phyloP scores from a whole-genome alignment of 2,113 vertebrate species.

The Rhipidura dahli region DNA sequence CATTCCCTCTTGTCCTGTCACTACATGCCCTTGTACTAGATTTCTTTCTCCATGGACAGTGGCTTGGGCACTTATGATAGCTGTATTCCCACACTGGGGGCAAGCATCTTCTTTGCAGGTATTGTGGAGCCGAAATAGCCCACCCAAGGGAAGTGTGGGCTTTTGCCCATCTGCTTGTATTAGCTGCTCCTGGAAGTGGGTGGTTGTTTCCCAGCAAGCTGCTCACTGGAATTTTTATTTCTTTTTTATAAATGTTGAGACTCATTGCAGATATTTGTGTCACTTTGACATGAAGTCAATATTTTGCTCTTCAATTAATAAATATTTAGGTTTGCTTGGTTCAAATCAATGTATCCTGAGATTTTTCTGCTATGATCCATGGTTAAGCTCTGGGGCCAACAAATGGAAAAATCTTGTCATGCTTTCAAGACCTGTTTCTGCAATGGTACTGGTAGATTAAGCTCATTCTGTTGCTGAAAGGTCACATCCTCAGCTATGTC shows the following conservation, averaged over 20 bases:
- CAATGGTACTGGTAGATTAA: background rate
- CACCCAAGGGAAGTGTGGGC: background rate
- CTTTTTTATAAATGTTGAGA: background rate
- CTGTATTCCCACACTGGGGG: background rate
- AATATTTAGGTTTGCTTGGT: background rate
- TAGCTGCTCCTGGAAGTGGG: background rate
- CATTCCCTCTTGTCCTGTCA: background rate
- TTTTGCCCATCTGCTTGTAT: background rate
- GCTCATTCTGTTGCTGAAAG: background rate
- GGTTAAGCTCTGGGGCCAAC: background rate
- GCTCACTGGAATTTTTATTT: background rate
- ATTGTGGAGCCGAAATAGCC: background rate
- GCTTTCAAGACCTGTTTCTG: background rate
- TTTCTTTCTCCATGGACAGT: background rate
- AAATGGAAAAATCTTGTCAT: background rate
- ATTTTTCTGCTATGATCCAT: background rate
- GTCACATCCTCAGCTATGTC: background rate
- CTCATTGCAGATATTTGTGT: background rate
- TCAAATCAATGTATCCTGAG: background rate
- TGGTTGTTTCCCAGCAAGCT: background rate
- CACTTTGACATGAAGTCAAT: background rate
- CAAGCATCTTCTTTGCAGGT: background rate
- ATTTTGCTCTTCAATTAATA: constrained; percentile 28
- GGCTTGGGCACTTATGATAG: background rate
- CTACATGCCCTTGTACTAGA: background rate